Evolutionary conservation across 2,888 invertebrate genomes (phyloP).

Genomic region (Napeogenes inachia): DNA sequence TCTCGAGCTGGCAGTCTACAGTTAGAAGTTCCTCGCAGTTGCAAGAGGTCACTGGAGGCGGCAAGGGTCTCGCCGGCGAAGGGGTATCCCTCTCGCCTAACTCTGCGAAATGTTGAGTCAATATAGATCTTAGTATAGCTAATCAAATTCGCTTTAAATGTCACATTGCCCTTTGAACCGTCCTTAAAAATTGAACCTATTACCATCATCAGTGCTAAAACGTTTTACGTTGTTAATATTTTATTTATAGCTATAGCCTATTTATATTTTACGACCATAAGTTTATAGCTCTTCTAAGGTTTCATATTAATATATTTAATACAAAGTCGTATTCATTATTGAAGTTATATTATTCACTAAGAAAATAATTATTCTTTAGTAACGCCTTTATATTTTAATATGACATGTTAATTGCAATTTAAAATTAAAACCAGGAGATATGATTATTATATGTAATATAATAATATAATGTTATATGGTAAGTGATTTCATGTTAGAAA

Average conservation of each 20-base stretch:
- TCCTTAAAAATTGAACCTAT: conserved; percentile 2
- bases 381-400: neutral
- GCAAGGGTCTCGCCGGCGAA: conserved; percentile 64
- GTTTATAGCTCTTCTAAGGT: conserved; percentile 6
- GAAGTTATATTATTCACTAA: neutral
- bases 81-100: conserved; percentile 72
- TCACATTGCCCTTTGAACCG: conserved; percentile 1
- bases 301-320: conserved; percentile 2
- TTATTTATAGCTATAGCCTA: conserved; percentile 5
- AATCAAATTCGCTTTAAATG: conserved; percentile 3
- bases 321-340: conserved; percentile 3
- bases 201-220: neutral
- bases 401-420: no score
- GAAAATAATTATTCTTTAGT: neutral
- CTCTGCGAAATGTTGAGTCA: conserved; percentile 43
- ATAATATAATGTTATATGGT: no score
- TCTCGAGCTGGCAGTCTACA: conserved; percentile 94
- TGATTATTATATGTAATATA: no score
- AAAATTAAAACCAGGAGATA: no score
- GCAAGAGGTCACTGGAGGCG: conserved; percentile 78
- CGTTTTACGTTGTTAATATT: conserved; percentile 1
- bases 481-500: no score
- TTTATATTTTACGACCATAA: neutral
- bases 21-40: conserved; percentile 89
- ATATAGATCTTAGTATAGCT: conserved; percentile 2